Evolutionary conservation across 2,888 invertebrate species (phyloP), one percentile per base, ranked within the genome.

Genomic region (Operophtera brumata): DNA sequence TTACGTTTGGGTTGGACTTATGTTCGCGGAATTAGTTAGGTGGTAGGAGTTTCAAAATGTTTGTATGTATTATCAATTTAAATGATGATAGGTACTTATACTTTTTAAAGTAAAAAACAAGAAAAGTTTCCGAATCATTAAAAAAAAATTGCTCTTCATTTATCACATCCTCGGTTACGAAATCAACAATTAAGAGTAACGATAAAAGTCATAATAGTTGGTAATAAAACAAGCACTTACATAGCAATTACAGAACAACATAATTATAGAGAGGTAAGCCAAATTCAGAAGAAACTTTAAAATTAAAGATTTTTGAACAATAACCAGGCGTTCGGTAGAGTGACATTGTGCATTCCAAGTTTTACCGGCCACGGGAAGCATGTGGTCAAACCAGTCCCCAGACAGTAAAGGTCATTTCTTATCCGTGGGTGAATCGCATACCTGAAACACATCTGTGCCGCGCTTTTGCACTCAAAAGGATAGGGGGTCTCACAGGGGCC

Each of bases 341-440:
- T 66, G 61, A 62, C 71, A 69, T 76, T 78, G 75, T 79, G 78
- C 78, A 83, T 84, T 82, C 82, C 80, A 65, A 64, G 64, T 68
- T 66, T 65, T 62, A 61, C 61, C 61, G 65, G 62, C 65, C 70
- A 69, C 66, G 69, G 67, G 75, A 85, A 80, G 80, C 79, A 86
- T 86, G 85, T 78, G 73, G 86, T 85, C 76, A 62, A 71, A 86
- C 88, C 81, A 82, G 87, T 87, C 77, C 70, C 48, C 65, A 66
- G 76, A 75, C 79, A 74, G 79, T 78, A 83, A 84, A 86, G 86
- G 88, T 86, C 86, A 84, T 73, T 71, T 73, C 75, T 80, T 82
- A 82, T 82, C 80, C 75, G 77, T 72, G 71, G 77, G 79, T 77
- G 79, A 80, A 82, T 83, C 82, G 81, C 78, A 75, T 77, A 71